phyloP scores from a whole-genome alignment of 2,797 vertebrate species.

The Cossypha niveicapilla region DNA sequence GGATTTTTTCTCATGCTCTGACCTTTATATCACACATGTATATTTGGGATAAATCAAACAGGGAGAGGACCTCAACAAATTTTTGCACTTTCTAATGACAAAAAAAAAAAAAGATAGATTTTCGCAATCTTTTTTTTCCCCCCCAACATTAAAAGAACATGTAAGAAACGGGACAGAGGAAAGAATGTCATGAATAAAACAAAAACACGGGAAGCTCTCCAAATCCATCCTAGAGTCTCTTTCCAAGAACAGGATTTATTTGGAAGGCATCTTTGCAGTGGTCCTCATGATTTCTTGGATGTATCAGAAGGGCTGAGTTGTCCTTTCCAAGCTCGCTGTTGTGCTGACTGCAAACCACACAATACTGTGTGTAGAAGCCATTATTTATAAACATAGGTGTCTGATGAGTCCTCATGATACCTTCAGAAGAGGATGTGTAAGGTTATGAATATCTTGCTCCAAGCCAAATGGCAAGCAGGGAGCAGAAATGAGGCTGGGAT shows the following conservation, averaged over 20 bases:
- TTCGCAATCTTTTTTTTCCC: neutral
- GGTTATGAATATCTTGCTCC: neutral
- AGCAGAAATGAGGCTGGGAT: neutral
- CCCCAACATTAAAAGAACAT: accelerated
- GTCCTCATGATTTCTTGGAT: neutral
- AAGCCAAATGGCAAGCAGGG: neutral
- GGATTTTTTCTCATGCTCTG: neutral
- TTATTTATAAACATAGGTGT: neutral
- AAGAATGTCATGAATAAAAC: neutral
- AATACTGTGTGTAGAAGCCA: neutral
- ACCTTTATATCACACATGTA: neutral
- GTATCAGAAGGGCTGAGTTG: neutral
- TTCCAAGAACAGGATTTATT: neutral
- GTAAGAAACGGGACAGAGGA: neutral
- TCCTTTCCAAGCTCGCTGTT: neutral
- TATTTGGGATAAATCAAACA: neutral
- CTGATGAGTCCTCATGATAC: neutral
- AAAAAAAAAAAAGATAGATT: neutral
- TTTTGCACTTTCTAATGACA: neutral
- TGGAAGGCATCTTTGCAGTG: neutral
- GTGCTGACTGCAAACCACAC: neutral
- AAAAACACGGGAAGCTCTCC: neutral
- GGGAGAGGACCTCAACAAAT: neutral
- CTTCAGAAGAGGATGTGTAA: neutral
- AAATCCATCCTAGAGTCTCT: neutral